These are phyloP conservation scores for Acanthurus tractus DNA, from an alignment of 2,797 vertebrate species.

Conservation along the genomic window DNA sequence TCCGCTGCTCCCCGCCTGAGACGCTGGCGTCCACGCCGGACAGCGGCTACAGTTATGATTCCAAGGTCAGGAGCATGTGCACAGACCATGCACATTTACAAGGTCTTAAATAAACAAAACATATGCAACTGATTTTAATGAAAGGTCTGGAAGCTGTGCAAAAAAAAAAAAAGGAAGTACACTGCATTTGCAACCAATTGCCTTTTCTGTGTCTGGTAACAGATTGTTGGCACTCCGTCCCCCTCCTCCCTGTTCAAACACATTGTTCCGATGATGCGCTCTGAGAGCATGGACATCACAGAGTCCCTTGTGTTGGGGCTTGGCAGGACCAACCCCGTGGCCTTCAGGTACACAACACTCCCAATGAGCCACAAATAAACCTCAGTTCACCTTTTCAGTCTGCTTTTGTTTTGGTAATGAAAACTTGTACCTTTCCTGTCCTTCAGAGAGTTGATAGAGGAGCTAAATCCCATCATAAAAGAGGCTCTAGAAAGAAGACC, in stretches of 20 bases:
- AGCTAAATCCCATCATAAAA: slow-evolving; percentile 99
- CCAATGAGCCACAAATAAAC: background rate
- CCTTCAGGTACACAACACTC: slow-evolving; percentile 89
- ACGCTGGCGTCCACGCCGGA: slow-evolving; percentile 99
- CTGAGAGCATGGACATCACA: slow-evolving; percentile 99
- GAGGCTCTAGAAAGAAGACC: slow-evolving; percentile 99
- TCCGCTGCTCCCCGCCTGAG: slow-evolving; percentile 97
- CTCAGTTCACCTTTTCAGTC: background rate
- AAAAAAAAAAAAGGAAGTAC: background rate
- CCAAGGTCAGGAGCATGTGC: slow-evolving; percentile 88
- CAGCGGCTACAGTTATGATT: slow-evolving; percentile 97
- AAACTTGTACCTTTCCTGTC: slow-evolving; percentile 15
- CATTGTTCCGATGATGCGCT: slow-evolving; percentile 99
- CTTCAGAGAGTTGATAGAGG: slow-evolving; percentile 96
- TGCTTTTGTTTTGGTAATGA: background rate
- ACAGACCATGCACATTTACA: background rate
- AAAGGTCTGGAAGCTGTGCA: background rate
- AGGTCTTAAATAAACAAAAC: background rate
- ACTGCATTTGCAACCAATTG: background rate
- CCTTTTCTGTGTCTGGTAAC: slow-evolving; percentile 43
- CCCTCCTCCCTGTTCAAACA: slow-evolving; percentile 98
- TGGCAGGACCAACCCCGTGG: slow-evolving; percentile 98
- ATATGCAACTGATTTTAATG: background rate
- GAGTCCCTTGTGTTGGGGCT: slow-evolving; percentile 99
- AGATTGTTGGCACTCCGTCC: slow-evolving; percentile 98